These are phyloP conservation scores for Siderastrea radians DNA, from an alignment of 92 coral and sea anemone species.

Conservation along the genomic window DNA sequence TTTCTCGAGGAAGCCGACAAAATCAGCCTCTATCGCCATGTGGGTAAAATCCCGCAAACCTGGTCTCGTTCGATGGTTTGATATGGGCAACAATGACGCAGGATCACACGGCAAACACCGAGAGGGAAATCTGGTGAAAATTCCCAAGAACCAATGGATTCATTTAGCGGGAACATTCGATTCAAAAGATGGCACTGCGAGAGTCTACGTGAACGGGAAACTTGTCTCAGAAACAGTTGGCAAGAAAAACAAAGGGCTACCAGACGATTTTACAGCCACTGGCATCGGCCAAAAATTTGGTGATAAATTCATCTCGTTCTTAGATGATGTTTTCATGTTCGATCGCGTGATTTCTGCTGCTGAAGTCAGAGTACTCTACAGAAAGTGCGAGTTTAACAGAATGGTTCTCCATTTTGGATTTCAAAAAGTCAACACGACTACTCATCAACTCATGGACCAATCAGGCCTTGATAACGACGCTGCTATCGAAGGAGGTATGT, in stretches of 20 bases:
- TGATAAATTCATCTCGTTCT: conserved; percentile 83
- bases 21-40: conserved; percentile 96
- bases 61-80: conserved; percentile 96
- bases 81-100: conserved; percentile 58
- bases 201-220: conserved; percentile 93
- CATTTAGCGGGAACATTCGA: conserved; percentile 96
- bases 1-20: conserved; percentile 85
- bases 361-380: conserved; percentile 86
- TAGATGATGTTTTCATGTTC: conserved; percentile 97
- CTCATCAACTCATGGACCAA: conserved; percentile 85
- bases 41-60: conserved; percentile 96
- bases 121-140: conserved; percentile 59
- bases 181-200: conserved; percentile 89
- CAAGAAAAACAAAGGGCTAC: conserved; percentile 82
- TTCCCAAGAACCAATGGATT: conserved; percentile 93
- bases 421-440: conserved; percentile 87
- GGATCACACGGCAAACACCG: conserved; percentile 30
- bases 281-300: conserved; percentile 96
- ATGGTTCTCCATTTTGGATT: conserved; percentile 99
- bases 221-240: conserved; percentile 85
- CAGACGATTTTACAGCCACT: conserved; percentile 93
- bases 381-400: conserved; percentile 95
- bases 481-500: conserved; percentile 75
- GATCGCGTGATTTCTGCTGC: conserved; percentile 87
- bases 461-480: conserved; percentile 94